Evolutionary conservation across 2,888 invertebrate species (phyloP).

Genomic region (Acrobasis consociella): DNA sequence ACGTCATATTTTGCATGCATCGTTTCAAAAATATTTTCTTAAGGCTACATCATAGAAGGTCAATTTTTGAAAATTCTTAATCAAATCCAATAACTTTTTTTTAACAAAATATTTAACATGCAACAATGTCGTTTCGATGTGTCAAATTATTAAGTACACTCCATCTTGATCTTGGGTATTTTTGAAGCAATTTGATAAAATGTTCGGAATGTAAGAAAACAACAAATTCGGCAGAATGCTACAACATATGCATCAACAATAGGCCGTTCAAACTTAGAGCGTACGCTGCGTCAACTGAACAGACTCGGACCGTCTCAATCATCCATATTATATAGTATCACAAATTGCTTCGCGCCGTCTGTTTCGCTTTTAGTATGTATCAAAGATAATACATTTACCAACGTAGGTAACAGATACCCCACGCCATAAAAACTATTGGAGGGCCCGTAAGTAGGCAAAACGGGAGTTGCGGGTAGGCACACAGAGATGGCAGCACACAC

Average conservation of each 20-base stretch:
- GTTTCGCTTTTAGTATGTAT: too few species aligned
- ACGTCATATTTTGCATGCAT: not conserved
- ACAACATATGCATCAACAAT: constrained; percentile 30
- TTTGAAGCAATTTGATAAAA: constrained; percentile 3
- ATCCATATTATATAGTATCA: too few species aligned
- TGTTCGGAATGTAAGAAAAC: constrained; percentile 51
- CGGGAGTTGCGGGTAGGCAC: too few species aligned
- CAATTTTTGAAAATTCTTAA: not conserved
- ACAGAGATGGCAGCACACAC: too few species aligned
- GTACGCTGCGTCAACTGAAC: too few species aligned
- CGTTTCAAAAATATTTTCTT: not conserved
- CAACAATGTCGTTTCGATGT: constrained; percentile 18
- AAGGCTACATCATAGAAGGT: not conserved
- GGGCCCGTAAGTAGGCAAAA: too few species aligned
- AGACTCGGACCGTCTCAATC: too few species aligned
- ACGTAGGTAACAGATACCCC: too few species aligned
- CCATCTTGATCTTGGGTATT: not conserved
- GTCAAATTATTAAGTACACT: constrained; percentile 15
- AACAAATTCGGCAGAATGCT: constrained; percentile 29
- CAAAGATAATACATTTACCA: too few species aligned
- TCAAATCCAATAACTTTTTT: not conserved
- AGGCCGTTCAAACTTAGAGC: constrained; percentile 29
- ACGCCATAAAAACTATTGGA: too few species aligned
- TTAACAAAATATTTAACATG: constrained; percentile 12
- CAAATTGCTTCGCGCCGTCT: too few species aligned